Percentiles rank a stretch among this genome's conserved stretches.
phyloP scores from a whole-genome alignment of 2,113 vertebrate genomes.

The Calyptomena viridis region DNA sequence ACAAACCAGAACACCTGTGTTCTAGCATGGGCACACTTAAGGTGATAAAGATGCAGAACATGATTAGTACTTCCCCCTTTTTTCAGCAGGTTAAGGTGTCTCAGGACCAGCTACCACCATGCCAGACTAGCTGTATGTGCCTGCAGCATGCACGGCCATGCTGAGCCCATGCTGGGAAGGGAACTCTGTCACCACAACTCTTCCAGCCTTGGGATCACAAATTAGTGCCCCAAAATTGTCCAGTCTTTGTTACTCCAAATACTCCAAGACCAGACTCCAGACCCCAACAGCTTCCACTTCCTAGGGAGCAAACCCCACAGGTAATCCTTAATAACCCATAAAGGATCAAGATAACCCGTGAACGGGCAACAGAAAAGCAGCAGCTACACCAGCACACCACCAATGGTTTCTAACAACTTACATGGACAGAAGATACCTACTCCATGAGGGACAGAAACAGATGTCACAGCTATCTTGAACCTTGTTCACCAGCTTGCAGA shows the following conservation, averaged over 20 bases:
- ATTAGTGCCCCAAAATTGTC: background rate
- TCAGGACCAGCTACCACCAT: background rate
- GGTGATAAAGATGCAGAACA: background rate
- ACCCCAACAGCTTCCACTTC: background rate
- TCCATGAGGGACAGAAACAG: background rate
- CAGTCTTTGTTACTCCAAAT: background rate
- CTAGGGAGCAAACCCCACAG: background rate
- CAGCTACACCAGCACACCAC: background rate
- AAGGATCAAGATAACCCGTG: background rate
- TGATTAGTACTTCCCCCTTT: rapidly evolving
- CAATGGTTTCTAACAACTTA: background rate
- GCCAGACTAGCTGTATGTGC: background rate
- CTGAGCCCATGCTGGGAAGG: background rate
- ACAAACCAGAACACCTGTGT: background rate
- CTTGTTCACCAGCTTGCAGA: background rate
- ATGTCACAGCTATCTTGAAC: background rate
- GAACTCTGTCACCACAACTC: background rate
- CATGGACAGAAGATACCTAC: background rate
- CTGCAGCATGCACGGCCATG: background rate
- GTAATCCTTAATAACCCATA: background rate
- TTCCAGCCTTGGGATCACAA: background rate
- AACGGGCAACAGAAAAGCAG: background rate
- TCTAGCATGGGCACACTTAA: background rate
- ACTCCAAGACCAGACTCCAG: background rate
- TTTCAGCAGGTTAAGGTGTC: background rate